A percentile compares a stretch with the other conserved stretches of the same genome.
These are phyloP conservation scores for Agapornis roseicollis DNA, from an alignment of 2,113 vertebrate species.

Conservation along the genomic window DNA sequence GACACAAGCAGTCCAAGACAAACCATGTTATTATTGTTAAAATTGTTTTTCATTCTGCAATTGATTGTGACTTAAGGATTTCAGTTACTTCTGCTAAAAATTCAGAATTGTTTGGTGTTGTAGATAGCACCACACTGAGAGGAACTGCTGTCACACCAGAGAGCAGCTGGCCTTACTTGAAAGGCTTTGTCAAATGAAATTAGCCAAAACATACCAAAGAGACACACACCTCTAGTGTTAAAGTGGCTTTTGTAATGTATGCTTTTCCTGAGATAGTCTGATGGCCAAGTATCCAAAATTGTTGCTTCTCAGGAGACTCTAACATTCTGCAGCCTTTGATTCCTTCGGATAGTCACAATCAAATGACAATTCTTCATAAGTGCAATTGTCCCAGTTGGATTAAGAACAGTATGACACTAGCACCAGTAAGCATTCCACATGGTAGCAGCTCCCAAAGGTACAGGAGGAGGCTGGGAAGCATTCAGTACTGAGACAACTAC, in stretches of 20 bases:
- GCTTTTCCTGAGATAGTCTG: not conserved
- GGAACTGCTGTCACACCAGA: not conserved
- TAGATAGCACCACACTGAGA: not conserved
- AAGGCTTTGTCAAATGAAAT: not conserved
- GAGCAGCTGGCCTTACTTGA: not conserved
- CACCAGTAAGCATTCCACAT: not conserved
- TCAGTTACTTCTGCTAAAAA: not conserved
- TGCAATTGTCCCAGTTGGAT: fast-evolving
- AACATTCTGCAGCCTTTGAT: not conserved
- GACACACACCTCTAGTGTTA: not conserved
- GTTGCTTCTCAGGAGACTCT: not conserved
- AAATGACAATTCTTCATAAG: not conserved
- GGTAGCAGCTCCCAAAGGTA: not conserved
- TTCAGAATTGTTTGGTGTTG: not conserved
- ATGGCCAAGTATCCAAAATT: not conserved
- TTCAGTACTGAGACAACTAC: not conserved
- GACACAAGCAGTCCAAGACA: not conserved
- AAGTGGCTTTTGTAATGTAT: not conserved
- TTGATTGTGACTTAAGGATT: not conserved
- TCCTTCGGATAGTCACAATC: not conserved
- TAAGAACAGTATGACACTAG: not conserved
- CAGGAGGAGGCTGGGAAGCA: not conserved
- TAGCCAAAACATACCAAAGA: not conserved
- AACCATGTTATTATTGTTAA: not conserved
- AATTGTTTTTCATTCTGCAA: not conserved